Base-by-base conservation (phyloP, 2,888 invertebrate genomes). In the Drosophila leonis region DNA sequence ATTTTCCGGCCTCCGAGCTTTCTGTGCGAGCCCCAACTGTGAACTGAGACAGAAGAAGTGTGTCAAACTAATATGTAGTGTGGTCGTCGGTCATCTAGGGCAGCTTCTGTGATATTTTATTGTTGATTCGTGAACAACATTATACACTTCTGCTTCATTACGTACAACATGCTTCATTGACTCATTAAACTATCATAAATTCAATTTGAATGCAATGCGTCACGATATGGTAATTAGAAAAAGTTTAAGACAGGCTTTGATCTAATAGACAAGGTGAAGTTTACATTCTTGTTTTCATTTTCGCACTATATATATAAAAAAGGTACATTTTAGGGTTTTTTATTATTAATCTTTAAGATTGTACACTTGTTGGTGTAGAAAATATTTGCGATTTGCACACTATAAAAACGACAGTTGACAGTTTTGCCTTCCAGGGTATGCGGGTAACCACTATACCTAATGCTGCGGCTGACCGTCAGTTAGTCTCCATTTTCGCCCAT, bases 401-500 rank as follows among this genome's bases (percentile, higher is more conserved):
- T 24, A 18, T n/a, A n/a, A 52, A 18, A 52, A 12, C 1, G 12
- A 20, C 24, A 24, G 24, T 24, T 4, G 12, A 20, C 1, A 18
- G 12, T 39, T 27, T 4, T 12, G 5, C 39, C 8, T 10, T 15
- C 42, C 31, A 44, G 55, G 33, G 55, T 56, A 44, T 63, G 35
- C 37, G 27, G 35, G 29, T 20, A 46, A 37, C 41, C 18, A 37
- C 13, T 31, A 29, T 39, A 39, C 15, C 33, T 37, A 35, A 49
- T 15, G 37, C 7, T 39, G 10, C 12, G 18, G 29, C 35, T 12
- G 24, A 33, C 35, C 10, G 24, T 37, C 52, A 37, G 35, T 24
- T 15, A 18, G 9, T 9, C 15, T 8, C 6, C 20, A 49, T 20
- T 59, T 62, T 66, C 39, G 52, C 20, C n/a, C 33, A 66, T 56